Evolutionary conservation across 2,113 vertebrate genomes (phyloP).

Genomic region (Euleptes europaea): DNA sequence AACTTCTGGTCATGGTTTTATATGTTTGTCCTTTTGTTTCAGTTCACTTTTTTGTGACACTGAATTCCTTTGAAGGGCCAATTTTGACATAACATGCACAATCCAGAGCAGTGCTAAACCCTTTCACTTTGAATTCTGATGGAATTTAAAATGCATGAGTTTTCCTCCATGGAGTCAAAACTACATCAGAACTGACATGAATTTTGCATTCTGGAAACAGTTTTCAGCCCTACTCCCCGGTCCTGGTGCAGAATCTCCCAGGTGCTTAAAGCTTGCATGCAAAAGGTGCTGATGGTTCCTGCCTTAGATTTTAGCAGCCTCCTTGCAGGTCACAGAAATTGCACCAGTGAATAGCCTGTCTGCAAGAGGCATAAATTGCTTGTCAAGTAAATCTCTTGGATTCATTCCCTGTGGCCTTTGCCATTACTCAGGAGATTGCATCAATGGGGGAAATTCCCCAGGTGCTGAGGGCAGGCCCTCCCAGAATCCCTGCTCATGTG

Average conservation of each 20-base stretch:
- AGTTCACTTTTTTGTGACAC: background rate
- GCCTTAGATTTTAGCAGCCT: background rate
- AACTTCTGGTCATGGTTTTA: background rate
- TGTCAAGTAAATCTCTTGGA: background rate
- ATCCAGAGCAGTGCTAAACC: background rate
- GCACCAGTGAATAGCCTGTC: background rate
- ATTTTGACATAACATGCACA: background rate
- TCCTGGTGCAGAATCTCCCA: background rate
- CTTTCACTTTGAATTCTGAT: background rate
- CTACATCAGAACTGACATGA: background rate
- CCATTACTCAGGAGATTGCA: background rate
- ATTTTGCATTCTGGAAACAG: background rate
- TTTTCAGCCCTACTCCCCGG: background rate
- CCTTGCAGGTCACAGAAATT: background rate
- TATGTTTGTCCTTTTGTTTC: background rate
- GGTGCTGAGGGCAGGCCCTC: background rate
- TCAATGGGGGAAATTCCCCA: background rate
- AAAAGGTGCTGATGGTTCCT: background rate
- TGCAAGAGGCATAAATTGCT: background rate
- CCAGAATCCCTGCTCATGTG: background rate
- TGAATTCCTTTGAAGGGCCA: background rate
- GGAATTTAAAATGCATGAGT: background rate
- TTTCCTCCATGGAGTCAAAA: background rate
- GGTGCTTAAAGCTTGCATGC: background rate
- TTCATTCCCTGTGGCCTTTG: background rate